phyloP scores from a whole-genome alignment of 2,888 invertebrate species.

The Unio delphinus region DNA sequence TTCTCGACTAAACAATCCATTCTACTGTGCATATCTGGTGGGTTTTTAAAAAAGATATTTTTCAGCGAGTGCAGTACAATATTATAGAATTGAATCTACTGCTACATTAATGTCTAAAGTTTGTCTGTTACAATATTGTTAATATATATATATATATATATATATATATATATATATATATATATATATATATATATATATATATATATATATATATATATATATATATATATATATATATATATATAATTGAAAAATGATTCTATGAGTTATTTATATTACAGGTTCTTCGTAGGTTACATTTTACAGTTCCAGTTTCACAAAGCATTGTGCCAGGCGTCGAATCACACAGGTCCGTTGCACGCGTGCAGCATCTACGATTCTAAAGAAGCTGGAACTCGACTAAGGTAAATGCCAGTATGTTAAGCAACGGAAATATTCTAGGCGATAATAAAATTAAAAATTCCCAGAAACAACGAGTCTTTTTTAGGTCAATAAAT shows the following conservation, averaged over 20 bases:
- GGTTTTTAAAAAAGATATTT: too few species aligned
- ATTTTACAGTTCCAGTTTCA: slow-evolving; percentile 94
- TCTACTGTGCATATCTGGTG: too few species aligned
- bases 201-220: too few species aligned
- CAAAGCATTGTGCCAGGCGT: slow-evolving; percentile 84
- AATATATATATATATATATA: background rate
- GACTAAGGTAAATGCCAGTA: slow-evolving; percentile 80
- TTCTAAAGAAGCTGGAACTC: slow-evolving; percentile 85
- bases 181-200: too few species aligned
- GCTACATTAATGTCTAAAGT: background rate
- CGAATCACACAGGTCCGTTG: slow-evolving; percentile 83
- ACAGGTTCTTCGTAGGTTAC: slow-evolving; percentile 91
- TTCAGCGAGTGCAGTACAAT: background rate
- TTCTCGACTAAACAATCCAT: too few species aligned
- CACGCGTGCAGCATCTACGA: slow-evolving; percentile 93
- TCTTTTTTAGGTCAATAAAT: too few species aligned
- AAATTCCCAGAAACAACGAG: too few species aligned
- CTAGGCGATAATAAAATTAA: background rate
- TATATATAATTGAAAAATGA: background rate
- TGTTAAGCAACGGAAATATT: background rate
- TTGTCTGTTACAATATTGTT: background rate
- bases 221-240: too few species aligned
- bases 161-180: too few species aligned
- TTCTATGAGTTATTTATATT: background rate
- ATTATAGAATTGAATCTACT: background rate